Evolutionary conservation across 2,797 vertebrate species (phyloP).

Genomic region (Catostomus latipinnis): DNA sequence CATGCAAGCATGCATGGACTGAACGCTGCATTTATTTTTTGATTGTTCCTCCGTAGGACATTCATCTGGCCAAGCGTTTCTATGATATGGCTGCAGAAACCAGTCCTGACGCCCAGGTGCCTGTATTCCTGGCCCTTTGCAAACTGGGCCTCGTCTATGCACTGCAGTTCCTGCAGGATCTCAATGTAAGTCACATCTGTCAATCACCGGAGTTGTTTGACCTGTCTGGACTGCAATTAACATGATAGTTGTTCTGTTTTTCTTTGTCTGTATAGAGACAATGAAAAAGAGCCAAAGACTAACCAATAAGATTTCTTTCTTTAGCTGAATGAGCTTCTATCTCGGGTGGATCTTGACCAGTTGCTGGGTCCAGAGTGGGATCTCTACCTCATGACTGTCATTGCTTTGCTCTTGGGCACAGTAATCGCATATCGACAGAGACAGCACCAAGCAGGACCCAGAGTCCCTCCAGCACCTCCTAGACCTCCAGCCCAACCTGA

Average conservation of each 20-base stretch:
- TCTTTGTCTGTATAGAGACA: too few relatives aligned
- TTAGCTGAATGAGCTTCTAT: slow-evolving; percentile 87
- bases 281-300: too few relatives aligned
- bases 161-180: slow-evolving; percentile 88
- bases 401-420: slow-evolving; percentile 93
- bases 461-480: slow-evolving; percentile 57
- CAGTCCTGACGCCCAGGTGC: slow-evolving; percentile 96
- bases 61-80: slow-evolving; percentile 96
- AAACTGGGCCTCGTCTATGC: slow-evolving; percentile 92
- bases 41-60: slow-evolving; percentile 80
- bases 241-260: too few relatives aligned
- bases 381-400: slow-evolving; percentile 99
- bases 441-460: slow-evolving; percentile 90
- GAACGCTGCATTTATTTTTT: not conserved
- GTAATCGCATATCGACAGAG: slow-evolving; percentile 96
- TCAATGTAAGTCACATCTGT: slow-evolving; percentile 85
- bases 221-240: too few relatives aligned
- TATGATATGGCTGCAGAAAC: slow-evolving; percentile 99
- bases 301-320: not conserved
- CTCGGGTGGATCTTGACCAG: slow-evolving; percentile 95
- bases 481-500: slow-evolving; percentile 53
- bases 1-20: not conserved
- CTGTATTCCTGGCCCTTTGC: slow-evolving; percentile 94
- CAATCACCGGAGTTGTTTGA: not conserved
- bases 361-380: slow-evolving; percentile 98